A percentile compares a stretch with the other conserved stretches of the same genome.
phyloP scores from a whole-genome alignment of 2,888 invertebrate species.

The Serripes groenlandicus region DNA sequence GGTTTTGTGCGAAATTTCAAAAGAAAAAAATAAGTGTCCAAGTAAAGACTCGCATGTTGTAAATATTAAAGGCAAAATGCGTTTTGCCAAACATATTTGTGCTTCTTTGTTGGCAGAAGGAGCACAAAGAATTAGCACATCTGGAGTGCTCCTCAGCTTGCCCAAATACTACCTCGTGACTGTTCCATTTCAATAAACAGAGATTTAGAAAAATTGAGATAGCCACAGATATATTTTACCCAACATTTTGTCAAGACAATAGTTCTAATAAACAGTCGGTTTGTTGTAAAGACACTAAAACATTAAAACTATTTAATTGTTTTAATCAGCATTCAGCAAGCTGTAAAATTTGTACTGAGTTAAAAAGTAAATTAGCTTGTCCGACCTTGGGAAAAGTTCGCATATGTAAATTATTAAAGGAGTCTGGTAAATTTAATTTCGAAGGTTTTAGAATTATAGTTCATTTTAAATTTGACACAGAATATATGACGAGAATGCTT shows the following conservation, averaged over 20 bases:
- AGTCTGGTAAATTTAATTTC: neutral
- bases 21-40: neutral
- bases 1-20: neutral
- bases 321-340: neutral
- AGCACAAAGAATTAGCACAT: neutral
- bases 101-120: constrained; percentile 9
- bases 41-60: neutral
- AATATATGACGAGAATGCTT: neutral
- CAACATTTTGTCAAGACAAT: neutral
- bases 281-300: too few species aligned
- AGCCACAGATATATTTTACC: neutral
- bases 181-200: neutral
- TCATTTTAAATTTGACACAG: neutral
- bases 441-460: neutral
- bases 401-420: neutral
- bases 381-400: neutral
- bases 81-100: neutral
- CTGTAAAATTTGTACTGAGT: neutral
- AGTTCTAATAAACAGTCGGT: too few species aligned
- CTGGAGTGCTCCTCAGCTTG: constrained; percentile 1
- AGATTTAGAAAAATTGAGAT: neutral
- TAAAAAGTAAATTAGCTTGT: neutral
- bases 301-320: neutral
- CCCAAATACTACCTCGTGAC: neutral
- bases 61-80: neutral